Percentiles rank a stretch among this genome's conserved stretches.
phyloP scores from a whole-genome alignment of 2,113 vertebrate genomes.

The Daboia siamensis region DNA sequence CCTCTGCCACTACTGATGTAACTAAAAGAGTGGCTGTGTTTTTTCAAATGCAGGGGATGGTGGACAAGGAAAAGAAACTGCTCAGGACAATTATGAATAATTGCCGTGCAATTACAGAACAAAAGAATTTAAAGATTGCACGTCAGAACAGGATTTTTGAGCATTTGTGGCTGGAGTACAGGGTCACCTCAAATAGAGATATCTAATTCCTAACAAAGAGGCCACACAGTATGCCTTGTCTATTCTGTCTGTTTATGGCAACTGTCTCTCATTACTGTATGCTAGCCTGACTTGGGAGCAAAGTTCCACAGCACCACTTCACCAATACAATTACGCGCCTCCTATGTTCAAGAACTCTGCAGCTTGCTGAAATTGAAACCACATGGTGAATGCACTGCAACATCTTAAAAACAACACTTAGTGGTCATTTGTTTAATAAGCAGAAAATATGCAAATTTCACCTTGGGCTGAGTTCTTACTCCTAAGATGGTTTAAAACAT shows the following conservation, averaged over 20 bases:
- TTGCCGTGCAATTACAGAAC: constrained; percentile 67
- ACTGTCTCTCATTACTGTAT: constrained; percentile 84
- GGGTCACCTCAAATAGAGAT: constrained; percentile 75
- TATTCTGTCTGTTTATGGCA: constrained; percentile 76
- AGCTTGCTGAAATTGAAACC: constrained; percentile 95
- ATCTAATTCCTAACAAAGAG: constrained; percentile 73
- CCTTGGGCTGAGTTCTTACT: constrained; percentile 81
- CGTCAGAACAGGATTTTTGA: constrained; percentile 52
- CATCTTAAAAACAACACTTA: constrained; percentile 76
- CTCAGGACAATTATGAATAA: constrained; percentile 58
- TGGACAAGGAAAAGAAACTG: constrained; percentile 48
- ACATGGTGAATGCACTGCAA: constrained; percentile 83
- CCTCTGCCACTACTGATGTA: constrained; percentile 53
- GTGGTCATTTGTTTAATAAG: constrained; percentile 90
- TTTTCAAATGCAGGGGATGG: constrained; percentile 46
- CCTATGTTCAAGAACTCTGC: constrained; percentile 72
- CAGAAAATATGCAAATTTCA: constrained; percentile 87
- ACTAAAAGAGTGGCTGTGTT: constrained; percentile 53
- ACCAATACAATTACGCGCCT: constrained; percentile 78
- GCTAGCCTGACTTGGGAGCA: constrained; percentile 71
- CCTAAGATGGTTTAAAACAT: constrained; percentile 49
- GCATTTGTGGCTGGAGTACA: constrained; percentile 42
- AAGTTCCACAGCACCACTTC: constrained; percentile 72
- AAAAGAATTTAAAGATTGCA: constrained; percentile 63
- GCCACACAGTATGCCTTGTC: constrained; percentile 75